A percentile compares a stretch with the other conserved stretches of the same genome.
Conservation (phyloP, 1,140 invertebrate species). For the Teleogryllus occipitalis region DNA sequence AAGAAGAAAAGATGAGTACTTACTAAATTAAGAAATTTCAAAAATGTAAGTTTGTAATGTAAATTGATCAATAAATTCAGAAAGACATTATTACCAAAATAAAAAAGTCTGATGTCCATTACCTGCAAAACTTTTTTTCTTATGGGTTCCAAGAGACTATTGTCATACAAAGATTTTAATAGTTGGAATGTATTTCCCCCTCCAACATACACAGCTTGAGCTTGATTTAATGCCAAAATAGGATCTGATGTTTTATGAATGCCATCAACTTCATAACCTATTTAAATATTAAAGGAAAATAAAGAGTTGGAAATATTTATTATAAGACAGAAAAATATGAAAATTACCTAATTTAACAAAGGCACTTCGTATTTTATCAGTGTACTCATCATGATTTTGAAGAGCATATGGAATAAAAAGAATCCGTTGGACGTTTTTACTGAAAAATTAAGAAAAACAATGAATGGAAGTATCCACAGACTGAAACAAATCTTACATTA, state of each 20-base stretch:
- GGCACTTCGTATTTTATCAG: constrained; percentile 48
- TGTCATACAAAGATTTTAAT: constrained; percentile 59
- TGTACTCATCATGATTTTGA: constrained; percentile 56
- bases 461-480: not conserved
- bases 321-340: not conserved
- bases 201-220: constrained; percentile 67
- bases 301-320: not conserved
- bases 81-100: not conserved
- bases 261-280: not conserved
- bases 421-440: constrained; percentile 53
- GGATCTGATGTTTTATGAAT: constrained; percentile 34
- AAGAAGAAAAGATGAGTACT: not conserved
- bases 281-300: not conserved
- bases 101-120: not conserved
- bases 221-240: constrained; percentile 45
- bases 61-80: not conserved
- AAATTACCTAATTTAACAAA: constrained; percentile 51
- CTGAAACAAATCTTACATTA: not conserved
- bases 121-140: constrained; percentile 32
- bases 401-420: constrained; percentile 72
- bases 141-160: constrained; percentile 55
- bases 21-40: not conserved
- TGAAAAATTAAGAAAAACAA: constrained; percentile 34
- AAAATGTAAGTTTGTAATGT: not conserved
- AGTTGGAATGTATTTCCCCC: constrained; percentile 70